phyloP scores from a whole-genome alignment of 2,888 invertebrate genomes.

The Liopterus haemorrhoidalis region DNA sequence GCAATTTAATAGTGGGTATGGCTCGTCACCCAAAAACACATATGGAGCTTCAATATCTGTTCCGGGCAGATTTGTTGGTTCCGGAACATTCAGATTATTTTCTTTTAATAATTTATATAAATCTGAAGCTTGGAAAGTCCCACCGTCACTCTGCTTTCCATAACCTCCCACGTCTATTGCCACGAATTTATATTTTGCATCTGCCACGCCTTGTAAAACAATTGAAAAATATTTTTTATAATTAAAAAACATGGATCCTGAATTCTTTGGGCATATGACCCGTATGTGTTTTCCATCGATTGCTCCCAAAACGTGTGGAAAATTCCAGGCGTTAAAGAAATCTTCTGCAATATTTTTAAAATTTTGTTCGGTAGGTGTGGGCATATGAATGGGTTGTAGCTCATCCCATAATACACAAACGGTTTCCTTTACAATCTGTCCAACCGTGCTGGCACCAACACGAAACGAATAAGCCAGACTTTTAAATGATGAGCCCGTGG shows the following conservation, averaged over 20 bases:
- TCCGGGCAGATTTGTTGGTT: neutral
- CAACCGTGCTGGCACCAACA: neutral
- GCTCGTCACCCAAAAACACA: too few species aligned
- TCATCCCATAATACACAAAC: neutral
- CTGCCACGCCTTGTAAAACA: slow-evolving; percentile 28
- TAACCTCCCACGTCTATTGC: slow-evolving; percentile 28
- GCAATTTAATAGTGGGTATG: slow-evolving; percentile 23
- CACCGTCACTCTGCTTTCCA: neutral
- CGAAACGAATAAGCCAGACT: neutral
- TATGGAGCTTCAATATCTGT: neutral
- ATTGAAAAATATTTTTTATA: too few species aligned
- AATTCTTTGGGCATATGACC: too few species aligned
- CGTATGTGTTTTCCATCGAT: slow-evolving; percentile 26
- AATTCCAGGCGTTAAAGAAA: neutral
- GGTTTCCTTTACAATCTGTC: neutral
- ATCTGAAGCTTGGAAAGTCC: slow-evolving; percentile 3
- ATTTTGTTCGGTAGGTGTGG: neutral
- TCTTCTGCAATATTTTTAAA: neutral
- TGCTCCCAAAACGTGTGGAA: slow-evolving; percentile 19
- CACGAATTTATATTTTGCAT: slow-evolving; percentile 32
- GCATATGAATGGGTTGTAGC: slow-evolving; percentile 1
- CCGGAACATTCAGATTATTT: neutral
- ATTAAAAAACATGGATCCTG: too few species aligned
- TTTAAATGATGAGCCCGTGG: neutral
- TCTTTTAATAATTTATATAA: neutral